Percentiles rank a stretch among this genome's conserved stretches.
phyloP scores from a whole-genome alignment of 2,888 invertebrate species.

The Anthrax anthrax region DNA sequence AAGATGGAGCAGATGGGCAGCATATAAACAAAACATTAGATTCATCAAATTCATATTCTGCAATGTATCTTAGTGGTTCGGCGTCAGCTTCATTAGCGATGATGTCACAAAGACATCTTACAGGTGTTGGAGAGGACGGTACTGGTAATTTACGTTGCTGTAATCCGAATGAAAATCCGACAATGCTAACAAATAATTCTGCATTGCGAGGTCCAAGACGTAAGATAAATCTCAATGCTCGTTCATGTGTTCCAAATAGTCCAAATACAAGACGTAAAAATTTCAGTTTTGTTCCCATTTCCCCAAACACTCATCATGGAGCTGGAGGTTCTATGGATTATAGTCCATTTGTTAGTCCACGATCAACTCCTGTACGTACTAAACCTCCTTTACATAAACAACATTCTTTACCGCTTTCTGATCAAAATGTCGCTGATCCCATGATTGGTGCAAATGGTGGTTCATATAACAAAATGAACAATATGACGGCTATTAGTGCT shows the following conservation, averaged over 20 bases:
- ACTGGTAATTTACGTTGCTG: slow-evolving; percentile 5
- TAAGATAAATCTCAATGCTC: slow-evolving; percentile 28
- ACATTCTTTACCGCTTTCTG: slow-evolving; percentile 21
- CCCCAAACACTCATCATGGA: slow-evolving; percentile 40
- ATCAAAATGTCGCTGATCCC: slow-evolving; percentile 21
- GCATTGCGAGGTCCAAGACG: slow-evolving; percentile 19
- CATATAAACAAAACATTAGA: slow-evolving; percentile 10
- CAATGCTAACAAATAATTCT: not conserved
- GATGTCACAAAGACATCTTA: slow-evolving; percentile 24
- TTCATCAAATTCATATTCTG: slow-evolving; percentile 14
- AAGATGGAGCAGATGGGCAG: slow-evolving; percentile 3
- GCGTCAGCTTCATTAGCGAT: slow-evolving; percentile 35
- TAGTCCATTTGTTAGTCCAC: slow-evolving; percentile 71
- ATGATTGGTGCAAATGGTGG: slow-evolving; percentile 28
- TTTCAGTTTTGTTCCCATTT: slow-evolving; percentile 77
- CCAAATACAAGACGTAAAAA: slow-evolving; percentile 64
- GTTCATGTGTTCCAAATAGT: slow-evolving; percentile 33
- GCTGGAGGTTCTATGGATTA: slow-evolving; percentile 35
- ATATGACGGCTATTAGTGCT: slow-evolving; percentile 17
- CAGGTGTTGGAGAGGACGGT: not conserved
- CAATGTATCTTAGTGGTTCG: slow-evolving; percentile 21
- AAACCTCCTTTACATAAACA: slow-evolving; percentile 35
- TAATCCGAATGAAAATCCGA: not conserved
- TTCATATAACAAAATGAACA: slow-evolving; percentile 6
- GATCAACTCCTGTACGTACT: slow-evolving; percentile 57